Conservation (phyloP, 2,888 invertebrate genomes). For the Psylliodes chrysocephalus region DNA sequence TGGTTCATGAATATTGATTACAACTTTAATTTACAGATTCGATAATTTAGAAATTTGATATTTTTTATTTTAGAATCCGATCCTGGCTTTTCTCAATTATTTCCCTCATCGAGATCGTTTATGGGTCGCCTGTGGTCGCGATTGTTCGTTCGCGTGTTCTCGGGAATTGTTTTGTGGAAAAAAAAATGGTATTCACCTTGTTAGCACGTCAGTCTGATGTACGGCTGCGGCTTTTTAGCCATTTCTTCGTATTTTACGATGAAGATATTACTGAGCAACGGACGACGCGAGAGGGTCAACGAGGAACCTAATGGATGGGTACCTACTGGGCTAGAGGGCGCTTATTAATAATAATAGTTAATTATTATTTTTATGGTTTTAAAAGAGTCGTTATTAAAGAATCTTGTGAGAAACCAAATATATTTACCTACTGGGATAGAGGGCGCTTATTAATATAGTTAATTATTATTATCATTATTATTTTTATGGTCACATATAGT, state of each 20-base stretch:
- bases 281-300: background rate
- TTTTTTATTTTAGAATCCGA: background rate
- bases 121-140: constrained; percentile 20
- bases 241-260: constrained; percentile 45
- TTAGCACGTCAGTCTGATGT: constrained; percentile 48
- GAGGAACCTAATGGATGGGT: background rate
- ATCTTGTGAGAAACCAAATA: too few relatives aligned
- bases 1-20: too few relatives aligned
- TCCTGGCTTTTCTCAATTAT: constrained; percentile 40
- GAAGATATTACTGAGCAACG: constrained; percentile 49
- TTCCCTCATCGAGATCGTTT: constrained; percentile 30
- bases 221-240: constrained; percentile 31
- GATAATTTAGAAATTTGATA: too few relatives aligned
- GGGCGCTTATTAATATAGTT: too few relatives aligned
- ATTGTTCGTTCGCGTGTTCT: constrained; percentile 46
- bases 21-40: too few relatives aligned
- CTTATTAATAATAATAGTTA: background rate
- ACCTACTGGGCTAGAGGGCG: background rate
- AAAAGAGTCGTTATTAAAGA: too few relatives aligned
- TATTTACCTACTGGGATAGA: too few relatives aligned
- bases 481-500: too few relatives aligned
- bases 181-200: constrained; percentile 45
- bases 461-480: too few relatives aligned
- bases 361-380: too few relatives aligned
- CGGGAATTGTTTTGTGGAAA: constrained; percentile 42